phyloP scores from a whole-genome alignment of 2,797 vertebrate species.

The Brachymystax lenok region DNA sequence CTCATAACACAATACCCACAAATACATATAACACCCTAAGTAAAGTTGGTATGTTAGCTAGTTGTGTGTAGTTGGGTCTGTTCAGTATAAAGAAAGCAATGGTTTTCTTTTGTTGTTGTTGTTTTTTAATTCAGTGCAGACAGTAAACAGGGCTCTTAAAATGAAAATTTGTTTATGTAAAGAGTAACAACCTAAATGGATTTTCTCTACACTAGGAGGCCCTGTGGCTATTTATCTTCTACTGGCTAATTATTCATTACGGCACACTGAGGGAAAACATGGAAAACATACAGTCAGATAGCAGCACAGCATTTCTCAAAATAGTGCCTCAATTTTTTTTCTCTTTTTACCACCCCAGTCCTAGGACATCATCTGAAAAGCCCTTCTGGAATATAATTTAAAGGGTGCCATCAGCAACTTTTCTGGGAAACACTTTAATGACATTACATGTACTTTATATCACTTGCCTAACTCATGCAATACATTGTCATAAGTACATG shows the following conservation, averaged over 20 bases:
- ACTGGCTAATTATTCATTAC: conserved; percentile 81
- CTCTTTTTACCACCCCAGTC: too few relatives aligned
- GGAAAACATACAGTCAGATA: neutral
- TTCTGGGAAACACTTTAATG: too few relatives aligned
- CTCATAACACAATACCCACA: neutral
- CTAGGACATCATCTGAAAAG: too few relatives aligned
- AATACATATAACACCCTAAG: neutral
- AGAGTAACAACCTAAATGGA: conserved; percentile 80
- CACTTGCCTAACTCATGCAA: too few relatives aligned
- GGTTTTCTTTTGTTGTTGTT: conserved; percentile 63
- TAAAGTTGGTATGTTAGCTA: neutral
- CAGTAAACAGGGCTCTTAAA: conserved; percentile 71
- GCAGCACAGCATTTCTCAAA: neutral
- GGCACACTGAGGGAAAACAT: conserved; percentile 51
- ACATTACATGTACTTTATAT: too few relatives aligned
- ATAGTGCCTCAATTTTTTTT: neutral
- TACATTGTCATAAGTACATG: too few relatives aligned
- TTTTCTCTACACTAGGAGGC: conserved; percentile 66
- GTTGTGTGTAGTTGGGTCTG: conserved; percentile 19
- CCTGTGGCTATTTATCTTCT: conserved; percentile 74
- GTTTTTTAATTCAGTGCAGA: conserved; percentile 74
- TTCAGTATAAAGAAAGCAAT: conserved; percentile 46
- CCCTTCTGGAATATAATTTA: too few relatives aligned
- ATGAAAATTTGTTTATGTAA: conserved; percentile 81
- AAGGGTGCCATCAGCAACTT: too few relatives aligned